Conservation (phyloP, 2,797 vertebrate genomes). For the Okamejei kenojei region DNA sequence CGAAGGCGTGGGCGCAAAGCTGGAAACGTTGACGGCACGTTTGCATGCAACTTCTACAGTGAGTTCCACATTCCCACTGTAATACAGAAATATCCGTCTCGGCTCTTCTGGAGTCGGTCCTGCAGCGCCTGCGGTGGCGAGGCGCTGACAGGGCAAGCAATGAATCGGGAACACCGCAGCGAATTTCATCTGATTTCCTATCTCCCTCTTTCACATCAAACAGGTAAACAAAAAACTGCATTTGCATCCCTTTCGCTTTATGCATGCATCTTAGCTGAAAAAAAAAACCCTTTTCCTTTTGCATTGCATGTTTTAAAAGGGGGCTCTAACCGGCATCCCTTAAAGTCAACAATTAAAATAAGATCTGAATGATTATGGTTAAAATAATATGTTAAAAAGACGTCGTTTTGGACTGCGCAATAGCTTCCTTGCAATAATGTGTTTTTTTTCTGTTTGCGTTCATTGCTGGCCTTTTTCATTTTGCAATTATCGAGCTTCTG, state of each 20-base stretch:
- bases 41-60: not conserved
- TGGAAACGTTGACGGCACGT: no score
- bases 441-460: not conserved
- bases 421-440: not conserved
- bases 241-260: conserved; percentile 30
- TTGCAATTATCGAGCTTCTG: not conserved
- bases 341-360: not conserved
- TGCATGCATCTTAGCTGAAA: not conserved
- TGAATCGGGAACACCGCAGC: not conserved
- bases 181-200: conserved; percentile 22
- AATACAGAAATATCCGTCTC: not conserved
- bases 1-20: no score
- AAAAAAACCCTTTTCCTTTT: conserved; percentile 9
- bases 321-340: not conserved
- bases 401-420: not conserved
- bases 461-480: not conserved
- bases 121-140: conserved; percentile 8
- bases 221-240: conserved; percentile 35
- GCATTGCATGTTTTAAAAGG: not conserved
- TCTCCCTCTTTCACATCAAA: conserved; percentile 13
- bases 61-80: no score
- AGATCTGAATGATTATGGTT: not conserved
- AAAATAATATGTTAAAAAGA: not conserved
- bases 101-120: not conserved
- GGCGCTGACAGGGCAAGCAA: not conserved